Conservation (phyloP, 2,113 vertebrate species). For the Donacobius atricapilla region DNA sequence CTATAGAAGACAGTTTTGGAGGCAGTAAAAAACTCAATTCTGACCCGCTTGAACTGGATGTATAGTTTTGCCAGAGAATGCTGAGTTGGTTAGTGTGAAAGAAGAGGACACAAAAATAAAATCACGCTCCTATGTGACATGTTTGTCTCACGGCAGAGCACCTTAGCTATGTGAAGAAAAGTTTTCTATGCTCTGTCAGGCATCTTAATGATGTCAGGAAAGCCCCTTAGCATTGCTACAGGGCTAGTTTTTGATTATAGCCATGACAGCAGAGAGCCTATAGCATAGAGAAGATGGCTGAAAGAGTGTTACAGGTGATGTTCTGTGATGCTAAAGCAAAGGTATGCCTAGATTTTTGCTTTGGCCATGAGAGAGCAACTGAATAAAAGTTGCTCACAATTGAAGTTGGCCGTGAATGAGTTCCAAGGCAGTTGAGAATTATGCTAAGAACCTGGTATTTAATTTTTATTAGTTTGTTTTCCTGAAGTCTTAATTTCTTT, state of each 20-base stretch:
- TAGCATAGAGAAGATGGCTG: neutral
- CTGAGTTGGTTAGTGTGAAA: neutral
- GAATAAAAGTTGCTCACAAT: neutral
- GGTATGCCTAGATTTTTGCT: neutral
- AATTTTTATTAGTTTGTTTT: neutral
- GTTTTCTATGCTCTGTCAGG: neutral
- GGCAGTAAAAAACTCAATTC: neutral
- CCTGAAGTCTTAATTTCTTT: neutral
- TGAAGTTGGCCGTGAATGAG: neutral
- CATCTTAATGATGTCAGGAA: neutral
- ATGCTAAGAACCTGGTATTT: neutral
- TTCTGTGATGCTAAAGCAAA: neutral
- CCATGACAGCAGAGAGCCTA: neutral
- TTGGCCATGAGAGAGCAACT: neutral
- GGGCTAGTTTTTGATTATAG: neutral
- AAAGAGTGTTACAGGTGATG: neutral
- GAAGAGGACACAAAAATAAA: neutral
- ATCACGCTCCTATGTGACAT: neutral
- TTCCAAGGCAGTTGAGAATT: neutral
- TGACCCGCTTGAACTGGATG: neutral
- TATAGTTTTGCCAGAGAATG: neutral
- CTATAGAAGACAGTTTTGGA: neutral
- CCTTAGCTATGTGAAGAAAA: neutral
- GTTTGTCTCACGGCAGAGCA: neutral
- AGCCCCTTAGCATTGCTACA: neutral